These are phyloP conservation scores for Pseudococcus jackbeardsleyi DNA, from an alignment of 2,888 invertebrate genomes.

Conservation along the genomic window DNA sequence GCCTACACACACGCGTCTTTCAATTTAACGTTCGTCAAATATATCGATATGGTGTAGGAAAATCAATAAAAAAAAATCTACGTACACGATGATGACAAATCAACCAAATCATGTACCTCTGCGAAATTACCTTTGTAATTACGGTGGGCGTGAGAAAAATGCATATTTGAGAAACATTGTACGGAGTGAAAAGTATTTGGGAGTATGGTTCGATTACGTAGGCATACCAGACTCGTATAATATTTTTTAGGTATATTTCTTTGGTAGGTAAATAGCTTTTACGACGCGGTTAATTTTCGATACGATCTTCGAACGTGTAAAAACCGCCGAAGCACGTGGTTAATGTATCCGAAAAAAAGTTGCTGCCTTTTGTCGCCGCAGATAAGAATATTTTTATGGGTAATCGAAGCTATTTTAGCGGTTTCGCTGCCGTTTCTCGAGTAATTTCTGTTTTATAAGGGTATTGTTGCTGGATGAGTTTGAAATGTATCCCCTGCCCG, in stretches of 20 bases:
- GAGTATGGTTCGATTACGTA: neutral
- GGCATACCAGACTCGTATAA: too few relatives aligned
- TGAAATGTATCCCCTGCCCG: neutral
- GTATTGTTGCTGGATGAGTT: neutral
- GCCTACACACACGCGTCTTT: neutral
- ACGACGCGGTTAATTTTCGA: conserved; percentile 46
- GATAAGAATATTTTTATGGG: conserved; percentile 41
- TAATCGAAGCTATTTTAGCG: conserved; percentile 47
- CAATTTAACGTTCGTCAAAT: neutral
- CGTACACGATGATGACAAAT: neutral
- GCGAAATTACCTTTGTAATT: neutral
- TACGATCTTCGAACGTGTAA: neutral
- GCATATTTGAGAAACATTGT: neutral
- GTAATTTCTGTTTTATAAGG: conserved; percentile 36
- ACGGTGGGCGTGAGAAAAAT: conserved; percentile 43
- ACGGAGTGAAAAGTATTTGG: neutral
- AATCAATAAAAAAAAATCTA: neutral
- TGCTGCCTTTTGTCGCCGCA: neutral
- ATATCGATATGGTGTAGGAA: neutral
- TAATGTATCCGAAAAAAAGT: neutral
- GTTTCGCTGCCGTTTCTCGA: conserved; percentile 48
- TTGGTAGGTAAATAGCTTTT: conserved; percentile 47
- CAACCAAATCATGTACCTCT: neutral
- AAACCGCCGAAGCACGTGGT: neutral
- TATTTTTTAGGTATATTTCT: neutral